Conservation (phyloP, 2,888 invertebrate genomes). For the Automeris io region DNA sequence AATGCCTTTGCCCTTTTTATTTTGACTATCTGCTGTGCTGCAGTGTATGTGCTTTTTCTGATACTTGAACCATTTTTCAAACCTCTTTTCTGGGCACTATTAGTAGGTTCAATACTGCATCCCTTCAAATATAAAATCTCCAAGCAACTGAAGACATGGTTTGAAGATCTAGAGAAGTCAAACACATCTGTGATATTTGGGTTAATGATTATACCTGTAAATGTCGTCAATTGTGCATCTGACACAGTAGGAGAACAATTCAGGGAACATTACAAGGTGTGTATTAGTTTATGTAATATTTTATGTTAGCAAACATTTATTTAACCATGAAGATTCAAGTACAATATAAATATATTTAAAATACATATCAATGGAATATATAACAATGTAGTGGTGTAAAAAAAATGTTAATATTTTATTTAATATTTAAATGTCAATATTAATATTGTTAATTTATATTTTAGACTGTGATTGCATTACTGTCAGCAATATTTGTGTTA, state of each 20-base stretch:
- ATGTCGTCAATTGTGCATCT: constrained; percentile 84
- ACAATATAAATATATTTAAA: not conserved
- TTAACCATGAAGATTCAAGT: too few species aligned
- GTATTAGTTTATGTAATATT: constrained; percentile 7
- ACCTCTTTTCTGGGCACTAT: constrained; percentile 95
- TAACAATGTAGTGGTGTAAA: too few species aligned
- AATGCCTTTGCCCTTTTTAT: constrained; percentile 90
- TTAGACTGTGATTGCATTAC: constrained; percentile 59
- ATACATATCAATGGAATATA: not conserved
- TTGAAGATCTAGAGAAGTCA: constrained; percentile 80
- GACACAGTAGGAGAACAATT: constrained; percentile 85
- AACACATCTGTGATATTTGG: constrained; percentile 80
- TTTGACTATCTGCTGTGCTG: constrained; percentile 81
- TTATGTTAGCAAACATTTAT: too few species aligned
- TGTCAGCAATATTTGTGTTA: constrained; percentile 63
- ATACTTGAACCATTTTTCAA: constrained; percentile 94
- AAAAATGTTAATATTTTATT: not conserved
- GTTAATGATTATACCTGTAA: constrained; percentile 82
- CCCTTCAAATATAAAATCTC: constrained; percentile 93
- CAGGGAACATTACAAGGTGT: constrained; percentile 78
- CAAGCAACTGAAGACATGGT: constrained; percentile 86
- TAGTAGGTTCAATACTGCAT: constrained; percentile 98
- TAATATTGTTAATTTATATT: constrained; percentile 23
- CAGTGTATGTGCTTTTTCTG: constrained; percentile 87
- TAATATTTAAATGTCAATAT: constrained; percentile 4